phyloP scores from a whole-genome alignment of 92 coral and sea anemone genomes.

The Phenganax subtilis region DNA sequence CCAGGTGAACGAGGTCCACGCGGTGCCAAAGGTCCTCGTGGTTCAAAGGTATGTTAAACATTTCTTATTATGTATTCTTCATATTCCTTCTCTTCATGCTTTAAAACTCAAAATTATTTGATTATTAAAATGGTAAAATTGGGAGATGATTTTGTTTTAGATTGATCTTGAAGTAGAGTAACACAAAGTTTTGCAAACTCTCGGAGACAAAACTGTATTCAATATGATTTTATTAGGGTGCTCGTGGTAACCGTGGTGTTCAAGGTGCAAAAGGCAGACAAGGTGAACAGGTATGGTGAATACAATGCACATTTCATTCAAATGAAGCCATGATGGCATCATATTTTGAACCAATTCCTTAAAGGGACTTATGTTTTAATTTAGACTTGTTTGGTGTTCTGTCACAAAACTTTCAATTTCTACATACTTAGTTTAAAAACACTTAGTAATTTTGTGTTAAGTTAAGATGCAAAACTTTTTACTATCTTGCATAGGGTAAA shows the following conservation, averaged over 20 bases:
- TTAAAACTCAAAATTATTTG: not conserved
- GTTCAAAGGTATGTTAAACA: not conserved
- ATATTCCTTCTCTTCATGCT: not conserved
- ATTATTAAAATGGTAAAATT: not conserved
- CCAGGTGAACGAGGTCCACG: conserved; percentile 13
- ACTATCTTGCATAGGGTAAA: conserved; percentile 40
- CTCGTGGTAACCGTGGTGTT: conserved; percentile 47
- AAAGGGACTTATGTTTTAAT: no score
- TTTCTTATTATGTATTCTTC: not conserved
- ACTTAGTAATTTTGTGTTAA: no score
- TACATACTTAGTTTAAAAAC: no score
- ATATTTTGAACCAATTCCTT: no score
- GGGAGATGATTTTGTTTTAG: no score
- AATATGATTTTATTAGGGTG: conserved; percentile 39
- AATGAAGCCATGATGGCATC: no score
- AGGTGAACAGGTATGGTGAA: conserved; percentile 39
- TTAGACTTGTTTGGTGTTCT: no score
- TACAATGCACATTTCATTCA: no score
- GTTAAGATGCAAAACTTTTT: not conserved
- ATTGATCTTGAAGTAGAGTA: no score
- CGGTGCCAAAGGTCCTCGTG: conserved; percentile 1
- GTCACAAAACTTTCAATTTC: no score
- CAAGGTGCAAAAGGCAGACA: conserved; percentile 42
- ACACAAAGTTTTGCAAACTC: not conserved
- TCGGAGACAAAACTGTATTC: not conserved